phyloP scores from a whole-genome alignment of 1,140 invertebrate genomes.

The Thaumatotibia leucotreta region DNA sequence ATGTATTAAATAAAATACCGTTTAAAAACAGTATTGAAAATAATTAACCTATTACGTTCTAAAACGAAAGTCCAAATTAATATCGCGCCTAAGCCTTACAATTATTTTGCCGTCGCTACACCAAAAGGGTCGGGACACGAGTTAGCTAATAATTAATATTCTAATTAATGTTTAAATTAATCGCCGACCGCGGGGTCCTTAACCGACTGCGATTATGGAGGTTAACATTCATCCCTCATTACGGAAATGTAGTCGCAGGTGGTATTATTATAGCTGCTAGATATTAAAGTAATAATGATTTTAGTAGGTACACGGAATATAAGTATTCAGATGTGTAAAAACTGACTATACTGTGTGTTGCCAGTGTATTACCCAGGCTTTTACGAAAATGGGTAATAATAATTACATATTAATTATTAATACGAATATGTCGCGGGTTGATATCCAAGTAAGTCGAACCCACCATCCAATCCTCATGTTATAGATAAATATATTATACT shows the following conservation, averaged over 20 bases:
- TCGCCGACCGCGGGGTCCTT: neutral
- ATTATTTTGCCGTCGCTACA: conserved; percentile 36
- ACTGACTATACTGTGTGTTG: too few species aligned
- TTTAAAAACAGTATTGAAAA: too few species aligned
- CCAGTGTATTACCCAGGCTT: too few species aligned
- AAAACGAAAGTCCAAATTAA: neutral
- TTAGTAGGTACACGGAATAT: too few species aligned
- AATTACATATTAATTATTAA: too few species aligned
- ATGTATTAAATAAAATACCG: too few species aligned
- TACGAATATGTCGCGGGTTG: too few species aligned
- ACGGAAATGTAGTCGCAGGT: conserved; percentile 2
- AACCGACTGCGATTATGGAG: conserved; percentile 13
- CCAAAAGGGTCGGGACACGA: conserved; percentile 45
- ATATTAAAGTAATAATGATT: neutral
- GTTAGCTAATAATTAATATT: conserved; percentile 73
- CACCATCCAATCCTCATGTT: neutral
- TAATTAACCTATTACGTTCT: too few species aligned
- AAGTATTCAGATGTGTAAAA: too few species aligned
- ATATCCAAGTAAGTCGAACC: too few species aligned
- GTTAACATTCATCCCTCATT: conserved; percentile 12
- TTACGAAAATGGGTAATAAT: too few species aligned
- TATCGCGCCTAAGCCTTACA: neutral
- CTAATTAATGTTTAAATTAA: conserved; percentile 55
- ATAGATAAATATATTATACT: neutral
- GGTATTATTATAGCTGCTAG: neutral